These are phyloP conservation scores for Aotus griseimembra DNA, from an alignment of 2,797 vertebrate species.

Conservation along the genomic window DNA sequence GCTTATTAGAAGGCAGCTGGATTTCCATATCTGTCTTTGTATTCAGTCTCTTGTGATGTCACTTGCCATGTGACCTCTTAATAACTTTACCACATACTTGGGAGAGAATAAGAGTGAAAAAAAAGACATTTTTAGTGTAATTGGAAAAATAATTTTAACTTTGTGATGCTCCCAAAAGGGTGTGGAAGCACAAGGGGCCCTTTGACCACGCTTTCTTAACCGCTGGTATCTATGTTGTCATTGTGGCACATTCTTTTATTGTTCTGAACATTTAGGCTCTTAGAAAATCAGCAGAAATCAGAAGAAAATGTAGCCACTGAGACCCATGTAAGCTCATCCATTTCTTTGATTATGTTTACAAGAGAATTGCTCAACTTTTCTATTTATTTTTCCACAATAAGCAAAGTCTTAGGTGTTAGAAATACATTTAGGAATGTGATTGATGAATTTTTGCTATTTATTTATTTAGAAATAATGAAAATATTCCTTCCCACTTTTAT, in stretches of 20 bases:
- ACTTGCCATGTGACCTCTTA: background rate
- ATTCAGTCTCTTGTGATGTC: background rate
- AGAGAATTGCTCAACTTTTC: background rate
- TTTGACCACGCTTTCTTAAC: background rate
- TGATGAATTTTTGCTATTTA: background rate
- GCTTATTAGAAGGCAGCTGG: background rate
- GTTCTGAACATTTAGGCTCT: background rate
- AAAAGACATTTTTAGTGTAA: background rate
- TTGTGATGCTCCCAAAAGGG: background rate
- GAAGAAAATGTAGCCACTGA: background rate
- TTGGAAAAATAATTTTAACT: background rate
- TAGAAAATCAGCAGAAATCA: constrained; percentile 26
- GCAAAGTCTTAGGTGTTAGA: background rate
- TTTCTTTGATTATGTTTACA: background rate
- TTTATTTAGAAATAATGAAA: background rate
- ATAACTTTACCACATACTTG: background rate
- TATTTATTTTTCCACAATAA: background rate
- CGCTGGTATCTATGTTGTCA: background rate
- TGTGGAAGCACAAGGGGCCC: background rate
- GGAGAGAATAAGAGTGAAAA: background rate
- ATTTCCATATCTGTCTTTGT: background rate
- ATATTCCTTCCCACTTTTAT: background rate
- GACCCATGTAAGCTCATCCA: background rate
- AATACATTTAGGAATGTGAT: background rate
- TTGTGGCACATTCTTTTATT: background rate